Evolutionary conservation across 2,113 vertebrate species (phyloP), one percentile per base, ranked within the genome.

Genomic region (Tauraco erythrolophus): DNA sequence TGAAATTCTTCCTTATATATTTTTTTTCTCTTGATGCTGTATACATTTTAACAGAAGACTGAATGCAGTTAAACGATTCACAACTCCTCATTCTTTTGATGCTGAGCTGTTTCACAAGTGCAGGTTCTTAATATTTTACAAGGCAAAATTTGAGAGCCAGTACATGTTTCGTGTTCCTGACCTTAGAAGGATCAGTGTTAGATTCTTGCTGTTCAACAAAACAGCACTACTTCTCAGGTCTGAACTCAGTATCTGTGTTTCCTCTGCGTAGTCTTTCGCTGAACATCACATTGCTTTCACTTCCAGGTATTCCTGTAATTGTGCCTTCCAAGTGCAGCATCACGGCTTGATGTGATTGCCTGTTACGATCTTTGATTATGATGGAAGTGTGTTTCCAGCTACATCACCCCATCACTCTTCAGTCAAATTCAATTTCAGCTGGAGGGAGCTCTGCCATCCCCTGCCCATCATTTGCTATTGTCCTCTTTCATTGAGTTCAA

Each of bases 281-380:
- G 84, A 82, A 65, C 25, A 46, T 18, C 46, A n/a, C 92, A 57
- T 53, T 50, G 30, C 56, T 91, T 92, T 94, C 54, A 61, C 30
- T 97, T 96, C 77, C 70, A 92, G 57, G 50, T 92, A 79, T 84
- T 68, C 37, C 28, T 24, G 69, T 82, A 91, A 89, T 54, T 79
- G 60, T 76, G 37, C 61, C 65, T 84, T 91, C 39, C 15, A 43
- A 89, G 35, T 39, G 61, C 57, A 1, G 37, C 39, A 46, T 57
- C 45, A 41, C 5, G 7, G 57, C 64, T 88, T 85, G 89, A 57
- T 82, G 62, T 72, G 33, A 79, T 89, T 93, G 45, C 58, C 54
- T 89, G 57, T 91, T 96, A 69, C 0, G 4, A 54, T 79, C 61
- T 72, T 80, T 66, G 61, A 80, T 95, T 92, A 70, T 53, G 51